Percentiles rank a stretch among this genome's conserved stretches.
Evolutionary conservation across 2,113 vertebrate genomes (phyloP).

Genomic region (Sinocyclocheilus anophthalmus): DNA sequence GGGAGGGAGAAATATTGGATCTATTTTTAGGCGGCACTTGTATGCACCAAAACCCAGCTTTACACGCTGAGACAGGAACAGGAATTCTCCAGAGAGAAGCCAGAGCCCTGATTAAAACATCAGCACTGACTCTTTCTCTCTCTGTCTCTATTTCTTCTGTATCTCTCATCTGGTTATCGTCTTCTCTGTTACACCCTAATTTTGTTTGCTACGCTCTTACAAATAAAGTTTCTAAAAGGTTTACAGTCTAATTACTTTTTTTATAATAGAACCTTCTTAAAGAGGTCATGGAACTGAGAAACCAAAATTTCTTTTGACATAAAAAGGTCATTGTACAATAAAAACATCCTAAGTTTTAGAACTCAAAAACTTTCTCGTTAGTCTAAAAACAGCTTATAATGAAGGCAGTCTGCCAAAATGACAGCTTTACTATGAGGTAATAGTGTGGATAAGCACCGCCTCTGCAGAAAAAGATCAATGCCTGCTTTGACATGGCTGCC

Average conservation of each 20-base stretch:
- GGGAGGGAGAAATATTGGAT: constrained; percentile 48
- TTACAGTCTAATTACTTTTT: not conserved
- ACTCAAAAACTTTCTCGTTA: no score
- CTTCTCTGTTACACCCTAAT: constrained; percentile 8
- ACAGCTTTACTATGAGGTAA: no score
- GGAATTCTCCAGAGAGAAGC: constrained; percentile 49
- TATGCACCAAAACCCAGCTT: constrained; percentile 55
- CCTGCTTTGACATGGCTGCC: no score
- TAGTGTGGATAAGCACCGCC: no score
- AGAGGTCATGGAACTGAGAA: no score
- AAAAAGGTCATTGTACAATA: no score
- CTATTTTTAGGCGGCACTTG: constrained; percentile 61
- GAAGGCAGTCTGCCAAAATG: no score
- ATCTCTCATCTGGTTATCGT: not conserved
- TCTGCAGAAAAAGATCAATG: no score
- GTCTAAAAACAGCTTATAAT: no score
- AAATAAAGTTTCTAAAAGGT: not conserved
- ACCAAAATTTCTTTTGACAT: no score
- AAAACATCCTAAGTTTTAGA: no score
- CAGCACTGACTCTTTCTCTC: constrained; percentile 27
- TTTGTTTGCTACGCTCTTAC: not conserved
- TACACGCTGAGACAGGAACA: constrained; percentile 48
- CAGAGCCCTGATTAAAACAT: constrained; percentile 53
- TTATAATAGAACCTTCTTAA: not conserved
- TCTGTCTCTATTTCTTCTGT: not conserved